Base-by-base conservation (phyloP, 2,888 invertebrate genomes). In the Scelioninae gen. 2 region DNA sequence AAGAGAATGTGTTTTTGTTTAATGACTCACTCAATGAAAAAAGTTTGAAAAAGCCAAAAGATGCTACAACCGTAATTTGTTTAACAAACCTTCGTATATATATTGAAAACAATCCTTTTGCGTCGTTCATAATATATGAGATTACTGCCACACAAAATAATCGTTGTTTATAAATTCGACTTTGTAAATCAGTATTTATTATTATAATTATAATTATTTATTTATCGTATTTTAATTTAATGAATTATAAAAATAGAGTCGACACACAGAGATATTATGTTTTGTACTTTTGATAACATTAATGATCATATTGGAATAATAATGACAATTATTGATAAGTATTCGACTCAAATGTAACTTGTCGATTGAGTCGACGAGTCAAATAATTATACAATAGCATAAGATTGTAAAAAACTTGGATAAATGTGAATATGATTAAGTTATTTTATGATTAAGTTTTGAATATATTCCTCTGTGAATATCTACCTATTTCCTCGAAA, bases 171-270 rank as follows among this genome's bases (percentile, higher is more conserved):
- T 79, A 81, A 78, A 77, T 71, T 77, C 77, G 76, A 81, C 79
- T 81, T 84, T 85, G 84, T 85, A 84, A 80, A 85, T 85, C 85
- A 85, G 85, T 86, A 85, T 86, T 85, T 85, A 85, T 83, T 71
- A 50, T 33, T 46, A 58, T 69, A 46, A 57, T 55, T 53, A 60
- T 63, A 58, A 68, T 43, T 81, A 84, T 79, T 81, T 84, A 86
- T 85, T 85, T 82, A 79, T 78, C 71, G 79, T 81, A 80, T 79
- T 75, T 68, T 82, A 79, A 81, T 79, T 78, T 77, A 73, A 75
- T 73, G 41, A 71, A 58, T 39, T 57, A 73, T 65, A 69, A 65
- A 58, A 74, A 77, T 76, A 72, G 65, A 64, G 60, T 52, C 52
- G 74, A 52, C 28, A 52, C 76, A 53, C 76, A 76, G 76, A 77